phyloP scores from a whole-genome alignment of 1,140 invertebrate species.

The Philotrypesis tridentata region DNA sequence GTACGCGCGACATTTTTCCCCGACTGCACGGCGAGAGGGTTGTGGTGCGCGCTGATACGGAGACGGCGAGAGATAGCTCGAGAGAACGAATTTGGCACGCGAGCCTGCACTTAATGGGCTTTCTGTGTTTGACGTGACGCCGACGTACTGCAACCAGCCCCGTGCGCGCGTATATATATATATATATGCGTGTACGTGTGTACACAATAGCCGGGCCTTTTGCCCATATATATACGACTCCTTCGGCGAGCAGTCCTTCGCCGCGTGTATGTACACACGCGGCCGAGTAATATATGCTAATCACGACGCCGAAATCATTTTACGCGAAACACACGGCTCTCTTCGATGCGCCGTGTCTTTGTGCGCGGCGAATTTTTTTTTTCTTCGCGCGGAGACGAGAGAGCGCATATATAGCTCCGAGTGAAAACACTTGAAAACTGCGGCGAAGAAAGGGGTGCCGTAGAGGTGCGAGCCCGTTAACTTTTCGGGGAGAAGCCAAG shows the following conservation, averaged over 20 bases:
- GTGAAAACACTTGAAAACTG: no score
- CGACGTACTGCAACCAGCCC: no score
- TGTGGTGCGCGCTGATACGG: no score
- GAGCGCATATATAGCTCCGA: no score
- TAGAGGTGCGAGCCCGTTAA: not conserved
- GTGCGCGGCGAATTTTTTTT: not conserved
- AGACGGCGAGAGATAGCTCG: constrained; percentile 41
- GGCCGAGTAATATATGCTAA: no score
- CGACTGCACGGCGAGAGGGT: not conserved
- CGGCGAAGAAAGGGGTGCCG: no score
- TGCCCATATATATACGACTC: not conserved
- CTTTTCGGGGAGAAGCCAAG: not conserved
- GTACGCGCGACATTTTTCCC: not conserved
- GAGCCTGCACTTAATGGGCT: constrained; percentile 63
- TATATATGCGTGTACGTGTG: constrained; percentile 30
- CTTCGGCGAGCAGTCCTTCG: constrained; percentile 10
- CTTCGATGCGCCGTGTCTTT: not conserved
- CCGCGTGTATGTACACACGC: no score
- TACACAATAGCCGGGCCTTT: not conserved
- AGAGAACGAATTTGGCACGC: constrained; percentile 51
- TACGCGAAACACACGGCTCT: not conserved
- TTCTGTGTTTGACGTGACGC: constrained; percentile 62
- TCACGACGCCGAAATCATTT: not conserved
- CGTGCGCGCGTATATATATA: no score
- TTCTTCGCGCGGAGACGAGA: no score